A percentile compares a stretch with the other conserved stretches of the same genome.
phyloP scores from a whole-genome alignment of 2,797 vertebrate genomes.

The Notoglanidium macrostoma region DNA sequence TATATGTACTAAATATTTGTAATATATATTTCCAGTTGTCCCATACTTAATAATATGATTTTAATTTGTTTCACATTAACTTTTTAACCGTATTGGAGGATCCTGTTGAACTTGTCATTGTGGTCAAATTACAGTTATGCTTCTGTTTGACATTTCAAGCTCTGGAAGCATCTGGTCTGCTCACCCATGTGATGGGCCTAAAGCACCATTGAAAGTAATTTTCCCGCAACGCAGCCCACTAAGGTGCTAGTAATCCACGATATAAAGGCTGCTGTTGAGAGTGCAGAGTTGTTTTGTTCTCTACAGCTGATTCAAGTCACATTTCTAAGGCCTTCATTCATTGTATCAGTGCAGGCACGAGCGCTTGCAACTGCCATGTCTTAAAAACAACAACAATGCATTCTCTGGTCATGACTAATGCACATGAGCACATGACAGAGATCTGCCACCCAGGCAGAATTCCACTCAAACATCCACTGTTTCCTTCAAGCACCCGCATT shows the following conservation, averaged over 20 bases:
- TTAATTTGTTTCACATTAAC: background rate
- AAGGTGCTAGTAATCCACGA: slow-evolving; percentile 75
- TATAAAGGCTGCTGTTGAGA: slow-evolving; percentile 71
- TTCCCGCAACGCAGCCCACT: slow-evolving; percentile 55
- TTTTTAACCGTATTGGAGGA: background rate
- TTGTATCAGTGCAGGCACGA: slow-evolving; percentile 66
- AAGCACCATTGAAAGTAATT: slow-evolving; percentile 56
- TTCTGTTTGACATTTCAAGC: background rate
- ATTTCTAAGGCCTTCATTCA: slow-evolving; percentile 80
- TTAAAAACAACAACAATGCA: slow-evolving; percentile 83
- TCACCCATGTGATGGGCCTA: slow-evolving; percentile 38
- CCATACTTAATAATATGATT: background rate
- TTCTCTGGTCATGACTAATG: slow-evolving; percentile 79
- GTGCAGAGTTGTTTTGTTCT: slow-evolving; percentile 73
- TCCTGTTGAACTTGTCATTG: background rate
- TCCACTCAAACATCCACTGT: slow-evolving; percentile 72
- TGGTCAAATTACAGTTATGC: background rate
- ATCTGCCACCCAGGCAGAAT: slow-evolving; percentile 81
- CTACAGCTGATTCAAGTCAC: slow-evolving; percentile 77
- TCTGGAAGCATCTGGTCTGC: slow-evolving; percentile 31
- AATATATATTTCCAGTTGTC: background rate
- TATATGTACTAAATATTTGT: background rate
- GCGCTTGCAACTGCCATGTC: slow-evolving; percentile 76
- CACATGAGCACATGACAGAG: slow-evolving; percentile 77
- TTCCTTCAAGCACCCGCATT: slow-evolving; percentile 74